These are phyloP conservation scores for Drosophila imparisetae DNA, from an alignment of 2,888 invertebrate genomes.

Conservation along the genomic window DNA sequence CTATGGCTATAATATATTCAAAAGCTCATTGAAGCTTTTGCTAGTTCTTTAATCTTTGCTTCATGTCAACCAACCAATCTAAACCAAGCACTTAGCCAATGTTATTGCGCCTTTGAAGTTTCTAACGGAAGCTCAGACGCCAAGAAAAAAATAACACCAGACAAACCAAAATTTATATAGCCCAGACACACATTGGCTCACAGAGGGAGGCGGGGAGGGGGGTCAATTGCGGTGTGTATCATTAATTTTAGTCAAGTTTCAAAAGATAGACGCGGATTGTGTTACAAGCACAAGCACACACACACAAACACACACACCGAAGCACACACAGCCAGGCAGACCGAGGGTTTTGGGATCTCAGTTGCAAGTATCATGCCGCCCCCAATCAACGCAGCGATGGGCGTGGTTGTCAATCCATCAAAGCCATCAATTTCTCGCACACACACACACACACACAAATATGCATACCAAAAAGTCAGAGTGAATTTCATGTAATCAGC, in stretches of 20 bases:
- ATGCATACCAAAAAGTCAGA: constrained; percentile 36
- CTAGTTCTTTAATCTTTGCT: neutral
- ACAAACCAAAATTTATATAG: constrained; percentile 6
- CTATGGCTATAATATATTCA: neutral
- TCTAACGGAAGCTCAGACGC: constrained; percentile 14
- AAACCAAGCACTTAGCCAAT: neutral
- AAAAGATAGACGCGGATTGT: constrained; percentile 56
- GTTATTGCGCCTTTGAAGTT: neutral
- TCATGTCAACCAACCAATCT: neutral
- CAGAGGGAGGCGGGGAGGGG: constrained; percentile 11
- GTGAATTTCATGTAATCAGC: constrained; percentile 69
- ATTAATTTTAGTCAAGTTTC: constrained; percentile 68
- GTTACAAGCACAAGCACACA: constrained; percentile 37
- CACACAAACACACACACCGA: constrained; percentile 11
- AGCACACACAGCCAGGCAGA: neutral
- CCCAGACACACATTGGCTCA: neutral
- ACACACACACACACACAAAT: neutral
- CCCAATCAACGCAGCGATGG: neutral
- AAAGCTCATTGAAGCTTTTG: neutral
- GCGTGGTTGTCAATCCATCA: constrained; percentile 32
- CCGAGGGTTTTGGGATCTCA: constrained; percentile 1
- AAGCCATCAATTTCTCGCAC: constrained; percentile 64
- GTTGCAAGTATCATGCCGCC: constrained; percentile 4
- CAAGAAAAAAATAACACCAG: neutral
- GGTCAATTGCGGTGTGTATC: constrained; percentile 55